These are phyloP conservation scores for Virgularia gustaviana DNA, from an alignment of 92 coral and sea anemone species.

Conservation along the genomic window DNA sequence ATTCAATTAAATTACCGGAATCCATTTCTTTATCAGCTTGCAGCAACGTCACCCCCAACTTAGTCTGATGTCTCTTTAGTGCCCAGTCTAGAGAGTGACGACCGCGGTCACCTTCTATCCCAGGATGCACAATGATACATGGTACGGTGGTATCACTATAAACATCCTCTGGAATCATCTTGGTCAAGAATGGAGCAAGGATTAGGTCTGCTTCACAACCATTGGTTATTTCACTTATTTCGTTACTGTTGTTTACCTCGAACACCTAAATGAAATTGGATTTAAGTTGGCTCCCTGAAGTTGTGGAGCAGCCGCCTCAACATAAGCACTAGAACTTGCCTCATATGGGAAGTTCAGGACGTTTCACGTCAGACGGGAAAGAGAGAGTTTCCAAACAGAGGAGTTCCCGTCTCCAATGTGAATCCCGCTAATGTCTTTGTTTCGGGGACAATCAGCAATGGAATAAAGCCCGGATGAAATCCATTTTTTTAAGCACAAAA, in stretches of 20 bases:
- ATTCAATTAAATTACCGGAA: too few species aligned
- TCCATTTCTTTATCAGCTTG: constrained; percentile 73
- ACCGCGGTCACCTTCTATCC: constrained; percentile 79
- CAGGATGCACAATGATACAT: constrained; percentile 80
- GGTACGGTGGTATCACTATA: constrained; percentile 52
- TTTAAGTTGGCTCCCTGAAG: too few species aligned
- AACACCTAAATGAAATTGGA: constrained; percentile 14
- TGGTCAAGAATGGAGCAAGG: constrained; percentile 68
- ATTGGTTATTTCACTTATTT: constrained; percentile 46
- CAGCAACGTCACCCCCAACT: constrained; percentile 72
- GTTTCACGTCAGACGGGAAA: too few species aligned
- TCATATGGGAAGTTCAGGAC: too few species aligned
- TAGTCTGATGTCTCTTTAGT: constrained; percentile 45
- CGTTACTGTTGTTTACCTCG: constrained; percentile 52
- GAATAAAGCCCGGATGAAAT: too few species aligned
- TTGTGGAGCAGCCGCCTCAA: too few species aligned
- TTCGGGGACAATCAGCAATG: too few species aligned
- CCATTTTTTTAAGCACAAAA: too few species aligned
- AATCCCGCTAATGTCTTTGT: too few species aligned
- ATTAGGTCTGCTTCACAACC: constrained; percentile 52
- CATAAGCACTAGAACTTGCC: too few species aligned
- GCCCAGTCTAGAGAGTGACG: constrained; percentile 75
- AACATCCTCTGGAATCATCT: constrained; percentile 64
- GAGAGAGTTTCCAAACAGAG: too few species aligned
- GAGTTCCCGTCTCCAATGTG: too few species aligned